A percentile compares a stretch with the other conserved stretches of the same genome.
Conservation (phyloP, 1,140 invertebrate species). For the Pemphigus obesinymphae region DNA sequence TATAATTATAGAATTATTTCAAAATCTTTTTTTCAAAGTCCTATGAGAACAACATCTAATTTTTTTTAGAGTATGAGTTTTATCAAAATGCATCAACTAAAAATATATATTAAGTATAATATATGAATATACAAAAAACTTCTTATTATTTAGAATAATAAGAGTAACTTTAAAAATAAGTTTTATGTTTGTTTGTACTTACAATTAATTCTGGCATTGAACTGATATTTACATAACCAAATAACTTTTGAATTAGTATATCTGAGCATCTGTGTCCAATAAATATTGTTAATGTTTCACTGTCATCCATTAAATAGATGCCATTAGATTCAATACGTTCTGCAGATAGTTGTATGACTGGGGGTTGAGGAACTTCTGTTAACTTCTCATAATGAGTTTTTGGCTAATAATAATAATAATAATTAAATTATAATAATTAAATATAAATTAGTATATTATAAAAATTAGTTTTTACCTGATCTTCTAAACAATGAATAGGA, state of each 20-base stretch:
- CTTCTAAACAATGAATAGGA: conserved; percentile 73
- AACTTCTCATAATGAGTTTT: conserved; percentile 46
- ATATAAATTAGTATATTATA: neutral
- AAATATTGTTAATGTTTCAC: conserved; percentile 78
- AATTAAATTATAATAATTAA: neutral
- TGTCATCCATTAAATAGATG: conserved; percentile 86
- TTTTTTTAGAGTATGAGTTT: too few relatives aligned
- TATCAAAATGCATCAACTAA: too few relatives aligned
- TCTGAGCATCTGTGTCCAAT: conserved; percentile 76
- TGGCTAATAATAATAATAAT: conserved; percentile 47
- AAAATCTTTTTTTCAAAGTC: neutral
- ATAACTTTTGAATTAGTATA: conserved; percentile 67
- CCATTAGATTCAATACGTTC: conserved; percentile 78
- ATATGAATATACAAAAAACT: too few relatives aligned
- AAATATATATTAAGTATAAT: too few relatives aligned
- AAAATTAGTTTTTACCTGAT: conserved; percentile 54
- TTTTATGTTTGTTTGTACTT: conserved; percentile 47
- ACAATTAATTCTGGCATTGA: conserved; percentile 65
- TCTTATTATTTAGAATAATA: too few relatives aligned
- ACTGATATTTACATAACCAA: conserved; percentile 61
- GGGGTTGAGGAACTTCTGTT: conserved; percentile 50
- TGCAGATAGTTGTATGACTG: conserved; percentile 59
- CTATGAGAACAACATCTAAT: too few relatives aligned
- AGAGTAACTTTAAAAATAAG: neutral
- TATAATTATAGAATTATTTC: neutral